Base-by-base conservation (phyloP, 2,888 invertebrate species). In the Prenolepis imparis region DNA sequence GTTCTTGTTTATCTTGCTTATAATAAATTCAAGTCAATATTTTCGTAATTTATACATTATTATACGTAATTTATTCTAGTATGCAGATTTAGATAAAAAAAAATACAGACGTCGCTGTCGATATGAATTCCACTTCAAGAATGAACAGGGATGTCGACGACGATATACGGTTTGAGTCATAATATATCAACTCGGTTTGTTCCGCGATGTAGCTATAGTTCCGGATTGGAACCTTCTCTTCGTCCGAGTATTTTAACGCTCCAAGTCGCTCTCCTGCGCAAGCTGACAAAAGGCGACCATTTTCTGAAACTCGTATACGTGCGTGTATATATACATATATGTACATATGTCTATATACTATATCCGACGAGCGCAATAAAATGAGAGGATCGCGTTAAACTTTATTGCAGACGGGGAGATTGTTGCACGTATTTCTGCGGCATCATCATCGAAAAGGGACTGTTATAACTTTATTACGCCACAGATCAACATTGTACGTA, bases 381-480 rank as follows among this genome's bases (percentile, higher is more conserved):
- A 90, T 84, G 83, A 68, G 67, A 82, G 78, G 83, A 57, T 70
- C 85, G 75, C 83, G 85, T 89, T 88, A 89, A 89, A 89, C 82
- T 90, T 90, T 90, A 90, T 87, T 83, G 86, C 88, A 64, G 82
- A 78, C 66, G 83, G 52, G 52, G 83, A 73, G 86, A 64, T 89
- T 84, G 89, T 85, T 74, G 85, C 83, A 84, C 86, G 85, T 78
- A 77, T 78, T 83, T 83, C 88, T 82, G 83, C 75, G 74, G 74
- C 83, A 73, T 74, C 83, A 44, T 80, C 72, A 72, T 75, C 75
- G 36, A 82, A 85, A 89, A 83, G 78, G 82, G 75, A 52, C 83
- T 83, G 86, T 87, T 90, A 87, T 87, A 90, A 90, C 90, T 90
- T 90, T 90, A 90, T 90, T 87, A 21, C 68, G 57, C 44, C n/a